Evolutionary conservation across 2,797 vertebrate species (phyloP).

Genomic region (Sebastolobus alascanus): DNA sequence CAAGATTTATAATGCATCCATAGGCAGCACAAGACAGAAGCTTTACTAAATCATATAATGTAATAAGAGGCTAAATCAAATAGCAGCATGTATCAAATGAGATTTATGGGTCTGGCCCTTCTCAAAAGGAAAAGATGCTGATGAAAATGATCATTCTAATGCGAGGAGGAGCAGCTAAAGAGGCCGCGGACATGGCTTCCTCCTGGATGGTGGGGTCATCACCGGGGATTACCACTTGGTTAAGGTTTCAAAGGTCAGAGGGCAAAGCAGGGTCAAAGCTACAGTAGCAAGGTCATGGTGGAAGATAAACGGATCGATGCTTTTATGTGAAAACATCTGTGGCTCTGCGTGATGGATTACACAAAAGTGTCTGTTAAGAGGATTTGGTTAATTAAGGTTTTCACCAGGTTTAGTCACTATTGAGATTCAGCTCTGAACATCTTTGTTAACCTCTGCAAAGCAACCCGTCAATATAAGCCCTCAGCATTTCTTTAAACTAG

Average conservation of each 20-base stretch:
- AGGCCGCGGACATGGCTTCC: slow-evolving; percentile 49
- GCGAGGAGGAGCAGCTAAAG: slow-evolving; percentile 56
- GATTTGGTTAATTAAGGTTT: slow-evolving; percentile 30
- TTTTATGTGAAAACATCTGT: slow-evolving; percentile 75
- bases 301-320: slow-evolving; percentile 81
- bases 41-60: slow-evolving; percentile 80
- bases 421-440: background rate
- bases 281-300: slow-evolving; percentile 77
- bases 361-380: slow-evolving; percentile 26
- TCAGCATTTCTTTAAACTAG: background rate
- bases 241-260: slow-evolving; percentile 76
- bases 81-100: slow-evolving; percentile 76
- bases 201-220: slow-evolving; percentile 59
- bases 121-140: slow-evolving; percentile 74
- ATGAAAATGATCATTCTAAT: slow-evolving; percentile 76
- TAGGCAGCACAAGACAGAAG: slow-evolving; percentile 73
- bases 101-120: slow-evolving; percentile 79
- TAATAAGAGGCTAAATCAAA: slow-evolving; percentile 85
- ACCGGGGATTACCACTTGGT: slow-evolving; percentile 59
- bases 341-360: slow-evolving; percentile 60
- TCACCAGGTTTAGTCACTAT: background rate
- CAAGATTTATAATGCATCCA: slow-evolving; percentile 74
- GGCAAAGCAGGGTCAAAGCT: slow-evolving; percentile 71
- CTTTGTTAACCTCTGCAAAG: background rate
- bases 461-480: background rate